phyloP scores from a whole-genome alignment of 2,888 invertebrate genomes.

The Hofmannophila pseudospretella region DNA sequence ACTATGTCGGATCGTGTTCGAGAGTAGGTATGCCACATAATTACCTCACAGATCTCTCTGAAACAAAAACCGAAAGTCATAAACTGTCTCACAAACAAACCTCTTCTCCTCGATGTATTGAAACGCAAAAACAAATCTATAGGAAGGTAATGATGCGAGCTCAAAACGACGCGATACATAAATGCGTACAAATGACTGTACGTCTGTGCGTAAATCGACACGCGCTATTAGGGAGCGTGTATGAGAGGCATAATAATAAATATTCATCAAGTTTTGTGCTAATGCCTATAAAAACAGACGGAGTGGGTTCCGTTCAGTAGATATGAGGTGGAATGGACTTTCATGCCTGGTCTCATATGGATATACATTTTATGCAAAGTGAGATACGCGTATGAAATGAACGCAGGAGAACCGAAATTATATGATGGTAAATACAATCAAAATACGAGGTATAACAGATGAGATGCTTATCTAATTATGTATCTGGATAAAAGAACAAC shows the following conservation, averaged over 20 bases:
- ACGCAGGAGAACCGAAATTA: too few species aligned
- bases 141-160: constrained; percentile 60
- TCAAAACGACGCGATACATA: constrained; percentile 10
- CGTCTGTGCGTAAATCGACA: constrained; percentile 30
- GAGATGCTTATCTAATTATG: too few species aligned
- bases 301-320: constrained; percentile 8
- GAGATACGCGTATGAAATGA: too few species aligned
- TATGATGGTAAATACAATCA: too few species aligned
- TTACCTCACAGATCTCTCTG: constrained; percentile 6
- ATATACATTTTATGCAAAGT: too few species aligned
- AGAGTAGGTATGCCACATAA: too few species aligned
- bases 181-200: constrained; percentile 12
- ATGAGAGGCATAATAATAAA: constrained; percentile 40
- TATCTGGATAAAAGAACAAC: too few species aligned
- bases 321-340: neutral
- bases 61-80: constrained; percentile 10
- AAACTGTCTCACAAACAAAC: constrained; percentile 14
- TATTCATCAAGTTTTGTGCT: constrained; percentile 51
- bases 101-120: constrained; percentile 23
- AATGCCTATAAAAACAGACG: constrained; percentile 44
- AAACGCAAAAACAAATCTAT: constrained; percentile 36
- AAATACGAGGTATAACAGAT: too few species aligned
- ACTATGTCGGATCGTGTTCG: too few species aligned
- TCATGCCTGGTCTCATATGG: too few species aligned
- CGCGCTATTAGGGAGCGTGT: constrained; percentile 48